phyloP scores from a whole-genome alignment of 2,888 invertebrate species.

The Caenorhabditis sinica region DNA sequence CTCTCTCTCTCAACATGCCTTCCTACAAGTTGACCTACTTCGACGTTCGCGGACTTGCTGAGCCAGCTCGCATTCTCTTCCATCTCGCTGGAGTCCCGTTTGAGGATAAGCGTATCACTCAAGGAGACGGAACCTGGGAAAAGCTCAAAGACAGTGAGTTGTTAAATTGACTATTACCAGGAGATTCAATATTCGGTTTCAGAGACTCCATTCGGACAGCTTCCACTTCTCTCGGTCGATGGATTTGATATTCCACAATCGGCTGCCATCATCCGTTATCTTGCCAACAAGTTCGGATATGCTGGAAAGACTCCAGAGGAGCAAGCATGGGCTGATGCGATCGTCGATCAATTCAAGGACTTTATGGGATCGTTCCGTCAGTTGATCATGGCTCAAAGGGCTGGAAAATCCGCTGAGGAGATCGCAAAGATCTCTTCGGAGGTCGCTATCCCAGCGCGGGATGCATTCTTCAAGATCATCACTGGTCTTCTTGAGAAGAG shows the following conservation, averaged over 20 bases:
- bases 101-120: constrained; percentile 19
- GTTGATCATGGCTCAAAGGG: constrained; percentile 25
- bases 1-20: constrained; percentile 37
- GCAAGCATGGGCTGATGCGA: constrained; percentile 45
- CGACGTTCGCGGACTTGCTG: constrained; percentile 47
- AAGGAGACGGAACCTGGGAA: background rate
- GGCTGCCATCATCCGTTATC: constrained; percentile 29
- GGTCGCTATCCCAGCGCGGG: constrained; percentile 41
- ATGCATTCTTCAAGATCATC: constrained; percentile 52
- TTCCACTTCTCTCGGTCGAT: constrained; percentile 26
- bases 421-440: constrained; percentile 30
- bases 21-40: constrained; percentile 64
- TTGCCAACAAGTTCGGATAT: constrained; percentile 37
- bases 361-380: constrained; percentile 17
- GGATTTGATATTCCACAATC: constrained; percentile 42
- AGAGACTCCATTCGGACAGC: constrained; percentile 48
- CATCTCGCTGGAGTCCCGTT: constrained; percentile 24
- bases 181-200: background rate
- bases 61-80: constrained; percentile 52
- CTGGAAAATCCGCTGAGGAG: constrained; percentile 38
- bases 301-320: constrained; percentile 47
- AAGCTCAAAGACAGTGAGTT: constrained; percentile 12
- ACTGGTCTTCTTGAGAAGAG: constrained; percentile 46
- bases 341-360: constrained; percentile 38
- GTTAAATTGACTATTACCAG: no score